These are phyloP conservation scores for Antigone vipio DNA, from an alignment of 2,113 vertebrate genomes.

Conservation along the genomic window DNA sequence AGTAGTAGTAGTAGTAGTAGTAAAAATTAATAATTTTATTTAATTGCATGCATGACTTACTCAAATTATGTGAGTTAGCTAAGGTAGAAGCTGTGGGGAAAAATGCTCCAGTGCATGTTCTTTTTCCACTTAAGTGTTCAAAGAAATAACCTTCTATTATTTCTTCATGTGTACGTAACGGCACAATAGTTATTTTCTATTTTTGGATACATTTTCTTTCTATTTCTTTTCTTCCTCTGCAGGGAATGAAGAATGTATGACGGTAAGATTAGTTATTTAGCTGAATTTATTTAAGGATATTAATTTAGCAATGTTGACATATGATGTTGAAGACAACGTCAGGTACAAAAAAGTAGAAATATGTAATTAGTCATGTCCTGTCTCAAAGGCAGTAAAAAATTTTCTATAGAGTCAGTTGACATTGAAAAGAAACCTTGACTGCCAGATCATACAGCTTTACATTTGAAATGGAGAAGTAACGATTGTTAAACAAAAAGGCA, in stretches of 20 bases:
- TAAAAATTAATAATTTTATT: not conserved
- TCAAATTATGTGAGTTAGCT: not conserved
- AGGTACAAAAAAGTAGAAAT: not conserved
- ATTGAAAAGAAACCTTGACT: not conserved
- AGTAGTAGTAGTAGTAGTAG: not conserved
- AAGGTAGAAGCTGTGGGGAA: not conserved
- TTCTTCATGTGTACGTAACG: not conserved
- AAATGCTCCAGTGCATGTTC: not conserved
- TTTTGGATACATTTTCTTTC: slow-evolving; percentile 4
- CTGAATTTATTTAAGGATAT: not conserved
- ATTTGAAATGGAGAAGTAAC: not conserved
- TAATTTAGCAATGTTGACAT: not conserved
- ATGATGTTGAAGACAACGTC: not conserved
- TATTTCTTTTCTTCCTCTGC: not conserved
- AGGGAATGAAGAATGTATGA: not conserved
- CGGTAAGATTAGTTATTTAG: slow-evolving; percentile 23
- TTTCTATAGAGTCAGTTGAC: not conserved
- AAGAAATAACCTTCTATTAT: not conserved
- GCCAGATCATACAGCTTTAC: not conserved
- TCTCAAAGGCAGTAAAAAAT: not conserved
- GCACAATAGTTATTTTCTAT: not conserved
- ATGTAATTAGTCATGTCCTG: not conserved
- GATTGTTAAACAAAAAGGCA: not conserved
- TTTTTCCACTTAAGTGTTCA: not conserved
- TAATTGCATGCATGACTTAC: not conserved